phyloP scores from a whole-genome alignment of 2,113 vertebrate genomes.

The Meriones unguiculatus region DNA sequence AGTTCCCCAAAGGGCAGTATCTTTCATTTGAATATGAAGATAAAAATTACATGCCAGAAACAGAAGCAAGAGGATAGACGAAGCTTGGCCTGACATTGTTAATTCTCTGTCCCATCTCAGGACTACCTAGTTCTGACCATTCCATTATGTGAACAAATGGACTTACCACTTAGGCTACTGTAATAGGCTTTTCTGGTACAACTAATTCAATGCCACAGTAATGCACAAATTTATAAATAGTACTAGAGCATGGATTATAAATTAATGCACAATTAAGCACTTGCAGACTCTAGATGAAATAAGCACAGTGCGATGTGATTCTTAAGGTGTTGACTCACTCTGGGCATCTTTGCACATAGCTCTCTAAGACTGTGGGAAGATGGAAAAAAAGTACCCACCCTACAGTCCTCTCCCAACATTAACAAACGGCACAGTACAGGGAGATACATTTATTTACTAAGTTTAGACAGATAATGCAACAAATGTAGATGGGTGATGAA shows the following conservation, averaged over 20 bases:
- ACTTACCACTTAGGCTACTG: background rate
- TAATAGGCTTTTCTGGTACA: background rate
- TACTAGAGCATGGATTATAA: background rate
- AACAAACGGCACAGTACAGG: background rate
- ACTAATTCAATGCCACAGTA: background rate
- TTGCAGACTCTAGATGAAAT: background rate
- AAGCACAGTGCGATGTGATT: background rate
- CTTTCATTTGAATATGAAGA: background rate
- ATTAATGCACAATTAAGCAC: background rate
- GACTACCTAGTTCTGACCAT: background rate
- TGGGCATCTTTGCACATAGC: background rate
- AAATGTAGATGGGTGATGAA: background rate
- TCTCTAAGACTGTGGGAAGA: background rate
- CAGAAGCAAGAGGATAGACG: background rate
- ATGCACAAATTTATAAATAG: background rate
- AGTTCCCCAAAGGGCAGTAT: background rate
- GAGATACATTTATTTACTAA: background rate
- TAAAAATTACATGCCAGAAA: background rate
- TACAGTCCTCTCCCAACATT: background rate
- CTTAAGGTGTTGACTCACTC: background rate
- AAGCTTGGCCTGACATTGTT: background rate
- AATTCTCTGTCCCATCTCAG: background rate
- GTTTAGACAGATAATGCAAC: background rate
- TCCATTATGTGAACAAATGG: background rate
- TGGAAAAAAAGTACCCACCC: accelerated